A percentile compares a stretch with the other conserved stretches of the same genome.
Conservation (phyloP, 2,888 invertebrate species). For the Willowsia nigromaculata region DNA sequence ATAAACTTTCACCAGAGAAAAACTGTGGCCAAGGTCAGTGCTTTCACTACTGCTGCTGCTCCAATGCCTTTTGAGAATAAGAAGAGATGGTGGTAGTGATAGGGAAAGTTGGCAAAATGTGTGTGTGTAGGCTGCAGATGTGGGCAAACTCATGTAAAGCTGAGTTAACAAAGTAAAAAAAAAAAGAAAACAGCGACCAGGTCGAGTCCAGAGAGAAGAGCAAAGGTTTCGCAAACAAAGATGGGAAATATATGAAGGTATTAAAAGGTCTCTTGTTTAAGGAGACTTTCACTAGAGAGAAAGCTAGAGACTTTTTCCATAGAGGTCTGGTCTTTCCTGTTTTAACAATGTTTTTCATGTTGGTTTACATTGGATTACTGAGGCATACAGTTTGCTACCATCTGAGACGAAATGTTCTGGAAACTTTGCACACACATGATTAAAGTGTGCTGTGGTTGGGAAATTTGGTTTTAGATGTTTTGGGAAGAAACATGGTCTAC, state of each 20-base stretch:
- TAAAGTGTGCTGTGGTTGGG: too few relatives aligned
- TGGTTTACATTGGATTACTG: too few relatives aligned
- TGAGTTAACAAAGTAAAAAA: not conserved
- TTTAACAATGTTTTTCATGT: too few relatives aligned
- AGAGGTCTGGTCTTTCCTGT: too few relatives aligned
- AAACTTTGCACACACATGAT: too few relatives aligned
- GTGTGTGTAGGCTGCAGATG: not conserved
- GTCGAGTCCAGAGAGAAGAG: not conserved
- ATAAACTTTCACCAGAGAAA: not conserved
- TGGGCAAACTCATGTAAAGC: not conserved
- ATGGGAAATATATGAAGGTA: not conserved
- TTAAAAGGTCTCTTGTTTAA: not conserved
- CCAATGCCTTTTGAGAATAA: not conserved
- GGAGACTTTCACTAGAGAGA: too few relatives aligned
- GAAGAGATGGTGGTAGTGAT: not conserved
- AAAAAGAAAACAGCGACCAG: too few relatives aligned
- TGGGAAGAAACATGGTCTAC: too few relatives aligned
- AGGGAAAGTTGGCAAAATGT: not conserved
- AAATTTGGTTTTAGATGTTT: too few relatives aligned
- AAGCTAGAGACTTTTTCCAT: too few relatives aligned
- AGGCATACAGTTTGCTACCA: too few relatives aligned
- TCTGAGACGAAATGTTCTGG: too few relatives aligned
- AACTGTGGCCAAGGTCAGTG: slow-evolving; percentile 38
- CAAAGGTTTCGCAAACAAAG: not conserved
- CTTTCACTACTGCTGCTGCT: not conserved